Base-by-base conservation (phyloP, 2,888 invertebrate genomes). In the Drosophila affinis region DNA sequence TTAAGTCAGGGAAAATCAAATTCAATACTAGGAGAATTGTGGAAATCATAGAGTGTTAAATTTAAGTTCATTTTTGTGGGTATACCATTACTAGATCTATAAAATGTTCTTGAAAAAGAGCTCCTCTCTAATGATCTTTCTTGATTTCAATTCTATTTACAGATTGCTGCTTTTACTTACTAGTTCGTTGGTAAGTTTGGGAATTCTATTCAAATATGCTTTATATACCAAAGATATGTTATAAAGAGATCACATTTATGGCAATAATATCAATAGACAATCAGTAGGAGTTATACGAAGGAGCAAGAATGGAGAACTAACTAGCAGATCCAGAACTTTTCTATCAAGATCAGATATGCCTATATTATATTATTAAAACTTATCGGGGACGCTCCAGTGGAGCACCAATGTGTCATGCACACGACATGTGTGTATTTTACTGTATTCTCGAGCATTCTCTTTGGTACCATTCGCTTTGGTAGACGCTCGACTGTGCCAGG, bases 101-200 rank as follows among this genome's bases (percentile, higher is more conserved):
- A 9, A 7, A 29, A 1, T 2, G 9, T 3, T 29, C 29, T 9
- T 29, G 0, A 29, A 29, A 0, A 29, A 29, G 9, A 7, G 2
- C 9, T 2, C n/a, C 2, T 39, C 10, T n/a, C 24, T 52, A 47
- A 58, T 59, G 5, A 48, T 46, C 32, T 48, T 56, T 18, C 52
- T 39, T 39, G 29, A 39, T 39, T 6, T n/a, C 18, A 18, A 61
- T 46, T 72, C 64, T 73, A 3, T 21, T 79, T 85, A 51, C 86
- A 81, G 81, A 86, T 81, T 74, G 65, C 48, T 55, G 76, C 49
- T 82, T 71, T 80, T 72, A 72, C 56, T 52, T 62, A 67, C 63
- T 56, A 52, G 76, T 68, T 70, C 68, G 67, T 69, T 74, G 81
- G 81, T 81, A 72, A 81, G 81, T 76, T 54, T 44, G 9, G 17